Conservation (phyloP, 2,888 invertebrate genomes). For the Phania funesta region DNA sequence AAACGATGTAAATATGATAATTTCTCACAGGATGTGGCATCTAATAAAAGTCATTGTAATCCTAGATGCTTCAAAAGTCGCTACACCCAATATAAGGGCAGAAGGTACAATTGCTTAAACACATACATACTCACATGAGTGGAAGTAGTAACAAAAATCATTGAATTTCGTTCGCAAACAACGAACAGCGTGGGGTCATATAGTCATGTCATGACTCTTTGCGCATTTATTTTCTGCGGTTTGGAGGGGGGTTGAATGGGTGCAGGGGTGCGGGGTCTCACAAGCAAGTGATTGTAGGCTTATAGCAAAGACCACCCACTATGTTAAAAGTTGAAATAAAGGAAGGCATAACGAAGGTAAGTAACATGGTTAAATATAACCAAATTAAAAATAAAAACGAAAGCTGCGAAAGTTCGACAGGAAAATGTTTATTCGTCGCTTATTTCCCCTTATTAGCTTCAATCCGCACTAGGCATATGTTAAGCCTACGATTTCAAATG, state of each 20-base stretch:
- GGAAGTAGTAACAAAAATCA: constrained; percentile 46
- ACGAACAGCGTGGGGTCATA: constrained; percentile 70
- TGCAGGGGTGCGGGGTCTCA: background rate
- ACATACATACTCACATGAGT: background rate
- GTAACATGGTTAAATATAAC: background rate
- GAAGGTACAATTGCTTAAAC: too few relatives aligned
- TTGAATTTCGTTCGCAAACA: constrained; percentile 62
- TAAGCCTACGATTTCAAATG: too few relatives aligned
- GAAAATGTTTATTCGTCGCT: constrained; percentile 78
- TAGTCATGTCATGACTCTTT: constrained; percentile 64
- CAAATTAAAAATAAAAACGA: background rate
- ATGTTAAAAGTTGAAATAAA: constrained; percentile 4
- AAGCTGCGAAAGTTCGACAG: constrained; percentile 68
- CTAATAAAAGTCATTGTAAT: constrained; percentile 81
- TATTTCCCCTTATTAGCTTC: constrained; percentile 74
- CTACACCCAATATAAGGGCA: background rate
- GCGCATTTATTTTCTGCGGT: constrained; percentile 53
- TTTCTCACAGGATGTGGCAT: constrained; percentile 81
- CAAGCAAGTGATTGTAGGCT: constrained; percentile 37
- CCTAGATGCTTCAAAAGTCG: constrained; percentile 69
- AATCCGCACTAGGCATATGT: background rate
- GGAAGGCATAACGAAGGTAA: background rate
- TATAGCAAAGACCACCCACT: constrained; percentile 56
- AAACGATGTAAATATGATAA: constrained; percentile 81
- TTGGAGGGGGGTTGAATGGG: constrained; percentile 3